Evolutionary conservation across 2,797 vertebrate species (phyloP).

Genomic region (Lophius americanus): DNA sequence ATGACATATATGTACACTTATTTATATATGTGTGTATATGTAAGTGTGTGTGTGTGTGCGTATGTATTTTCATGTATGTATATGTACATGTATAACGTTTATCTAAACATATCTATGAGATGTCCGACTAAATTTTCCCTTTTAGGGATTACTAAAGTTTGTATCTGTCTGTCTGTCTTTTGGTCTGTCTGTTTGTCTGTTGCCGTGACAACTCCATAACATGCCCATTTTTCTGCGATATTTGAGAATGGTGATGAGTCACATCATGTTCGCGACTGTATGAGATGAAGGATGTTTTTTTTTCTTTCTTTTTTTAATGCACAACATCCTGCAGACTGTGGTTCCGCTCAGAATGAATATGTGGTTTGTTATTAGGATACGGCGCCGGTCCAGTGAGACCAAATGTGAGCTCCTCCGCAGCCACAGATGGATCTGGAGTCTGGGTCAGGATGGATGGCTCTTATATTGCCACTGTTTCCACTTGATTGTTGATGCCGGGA

Average conservation of each 20-base stretch:
- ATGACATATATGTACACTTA: no score
- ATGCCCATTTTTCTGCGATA: no score
- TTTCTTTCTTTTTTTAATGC: neutral
- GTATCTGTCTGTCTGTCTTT: no score
- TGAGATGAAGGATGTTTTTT: neutral
- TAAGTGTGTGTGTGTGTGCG: no score
- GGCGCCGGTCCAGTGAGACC: slow-evolving; percentile 14
- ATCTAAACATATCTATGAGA: no score
- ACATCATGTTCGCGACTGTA: neutral
- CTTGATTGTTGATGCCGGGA: slow-evolving; percentile 58
- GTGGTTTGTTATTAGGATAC: slow-evolving; percentile 1
- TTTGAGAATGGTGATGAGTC: neutral
- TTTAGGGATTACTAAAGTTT: no score
- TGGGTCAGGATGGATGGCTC: slow-evolving; percentile 25
- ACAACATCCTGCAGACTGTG: neutral
- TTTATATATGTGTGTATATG: no score
- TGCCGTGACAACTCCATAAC: no score
- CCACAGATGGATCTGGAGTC: slow-evolving; percentile 30
- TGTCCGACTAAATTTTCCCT: no score
- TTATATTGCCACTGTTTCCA: slow-evolving; percentile 58
- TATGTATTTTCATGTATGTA: no score
- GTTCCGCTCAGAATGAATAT: neutral
- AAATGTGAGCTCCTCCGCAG: neutral
- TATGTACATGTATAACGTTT: no score
- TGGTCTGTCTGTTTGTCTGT: no score